Percentiles rank a stretch among this genome's conserved stretches.
These are phyloP conservation scores for Trialeurodes vaporariorum DNA, from an alignment of 1,140 invertebrate genomes.

Conservation along the genomic window DNA sequence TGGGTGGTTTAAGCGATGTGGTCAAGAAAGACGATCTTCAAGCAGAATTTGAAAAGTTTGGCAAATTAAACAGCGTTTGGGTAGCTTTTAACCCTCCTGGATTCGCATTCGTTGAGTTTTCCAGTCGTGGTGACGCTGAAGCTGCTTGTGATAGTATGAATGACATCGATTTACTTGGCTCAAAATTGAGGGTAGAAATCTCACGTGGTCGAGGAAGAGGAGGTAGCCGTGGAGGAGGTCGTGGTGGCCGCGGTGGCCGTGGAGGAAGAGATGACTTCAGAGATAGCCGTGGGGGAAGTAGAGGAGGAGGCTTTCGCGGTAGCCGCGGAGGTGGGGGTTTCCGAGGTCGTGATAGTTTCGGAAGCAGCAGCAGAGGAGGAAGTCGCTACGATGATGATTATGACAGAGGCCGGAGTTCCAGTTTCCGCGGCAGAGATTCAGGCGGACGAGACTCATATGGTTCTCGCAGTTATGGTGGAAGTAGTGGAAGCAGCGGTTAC, in stretches of 20 bases:
- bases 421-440: conserved; percentile 28
- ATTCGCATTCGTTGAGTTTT: conserved; percentile 98
- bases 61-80: conserved; percentile 90
- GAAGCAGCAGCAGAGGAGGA: conserved; percentile 37
- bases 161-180: conserved; percentile 68
- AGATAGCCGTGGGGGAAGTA: conserved; percentile 36
- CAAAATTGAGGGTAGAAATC: conserved; percentile 69
- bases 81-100: conserved; percentile 89
- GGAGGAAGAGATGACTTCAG: conserved; percentile 34
- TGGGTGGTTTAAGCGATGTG: conserved; percentile 66
- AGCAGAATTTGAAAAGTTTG: conserved; percentile 75
- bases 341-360: conserved; percentile 33
- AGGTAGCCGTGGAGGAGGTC: conserved; percentile 38
- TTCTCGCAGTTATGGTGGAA: conserved; percentile 14
- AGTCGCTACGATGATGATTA: conserved; percentile 28
- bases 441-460: conserved; percentile 4
- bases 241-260: conserved; percentile 42
- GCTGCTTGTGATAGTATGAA: conserved; percentile 85
- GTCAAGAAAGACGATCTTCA: conserved; percentile 82
- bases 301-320: conserved; percentile 37
- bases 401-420: conserved; percentile 27
- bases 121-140: conserved; percentile 86
- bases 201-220: conserved; percentile 54
- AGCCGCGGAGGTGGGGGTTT: conserved; percentile 34
- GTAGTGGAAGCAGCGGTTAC: conserved; percentile 12